Evolutionary conservation across 2,113 vertebrate species (phyloP).

Genomic region (Carassius carassius): DNA sequence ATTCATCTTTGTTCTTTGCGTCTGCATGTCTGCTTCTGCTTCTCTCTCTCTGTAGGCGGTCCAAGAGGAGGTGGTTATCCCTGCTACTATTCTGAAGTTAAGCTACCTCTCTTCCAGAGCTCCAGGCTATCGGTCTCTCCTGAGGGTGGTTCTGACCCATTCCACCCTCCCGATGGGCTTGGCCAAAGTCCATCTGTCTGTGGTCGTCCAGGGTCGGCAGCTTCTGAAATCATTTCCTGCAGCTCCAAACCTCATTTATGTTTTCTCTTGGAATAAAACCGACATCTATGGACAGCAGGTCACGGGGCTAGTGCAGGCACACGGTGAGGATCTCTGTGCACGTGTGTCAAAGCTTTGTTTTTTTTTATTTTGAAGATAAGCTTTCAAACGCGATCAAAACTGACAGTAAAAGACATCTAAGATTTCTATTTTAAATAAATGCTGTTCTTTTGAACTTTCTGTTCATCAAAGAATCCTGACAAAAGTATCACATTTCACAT

Average conservation of each 20-base stretch:
- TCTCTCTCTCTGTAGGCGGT: slow-evolving; percentile 79
- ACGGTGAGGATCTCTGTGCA: slow-evolving; percentile 77
- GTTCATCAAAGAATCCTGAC: no score
- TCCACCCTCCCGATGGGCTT: slow-evolving; percentile 81
- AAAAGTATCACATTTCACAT: no score
- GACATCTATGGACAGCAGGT: slow-evolving; percentile 97
- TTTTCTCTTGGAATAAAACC: slow-evolving; percentile 96
- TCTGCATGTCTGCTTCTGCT: neutral
- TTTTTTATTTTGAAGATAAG: neutral
- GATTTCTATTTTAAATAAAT: neutral
- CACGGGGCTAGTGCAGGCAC: slow-evolving; percentile 88
- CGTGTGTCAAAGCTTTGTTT: neutral
- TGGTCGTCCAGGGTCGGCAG: slow-evolving; percentile 89
- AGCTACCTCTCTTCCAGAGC: slow-evolving; percentile 94
- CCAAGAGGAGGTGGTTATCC: slow-evolving; percentile 91
- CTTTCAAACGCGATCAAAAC: no score
- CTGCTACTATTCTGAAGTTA: slow-evolving; percentile 90
- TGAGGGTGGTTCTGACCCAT: slow-evolving; percentile 90
- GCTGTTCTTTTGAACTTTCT: no score
- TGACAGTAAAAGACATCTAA: neutral
- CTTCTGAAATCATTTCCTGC: slow-evolving; percentile 95
- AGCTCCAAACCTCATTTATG: slow-evolving; percentile 86
- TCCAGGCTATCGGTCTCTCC: slow-evolving; percentile 89
- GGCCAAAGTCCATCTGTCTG: slow-evolving; percentile 89
- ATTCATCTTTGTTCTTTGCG: neutral